These are phyloP conservation scores for Panurus biarmicus DNA, from an alignment of 2,113 vertebrate genomes.

Conservation along the genomic window DNA sequence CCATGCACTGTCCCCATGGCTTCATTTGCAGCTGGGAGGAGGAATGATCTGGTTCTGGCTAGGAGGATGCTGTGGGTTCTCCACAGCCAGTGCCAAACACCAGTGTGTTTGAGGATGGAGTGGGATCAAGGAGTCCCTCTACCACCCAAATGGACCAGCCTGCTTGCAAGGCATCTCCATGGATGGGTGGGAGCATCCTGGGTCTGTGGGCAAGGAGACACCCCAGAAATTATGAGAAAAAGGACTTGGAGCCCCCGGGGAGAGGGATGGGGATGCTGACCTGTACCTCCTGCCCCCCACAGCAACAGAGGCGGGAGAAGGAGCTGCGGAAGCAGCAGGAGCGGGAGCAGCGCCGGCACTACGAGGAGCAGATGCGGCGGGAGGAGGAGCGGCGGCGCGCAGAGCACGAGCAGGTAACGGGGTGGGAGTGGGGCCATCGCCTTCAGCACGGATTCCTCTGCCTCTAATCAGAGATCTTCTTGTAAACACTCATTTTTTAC, in stretches of 20 bases:
- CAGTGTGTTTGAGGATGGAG: neutral
- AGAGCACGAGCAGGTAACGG: conserved; percentile 88
- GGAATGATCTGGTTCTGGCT: neutral
- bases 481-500: neutral
- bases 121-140: neutral
- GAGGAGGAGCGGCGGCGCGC: conserved; percentile 94
- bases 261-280: neutral
- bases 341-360: conserved; percentile 90
- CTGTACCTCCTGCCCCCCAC: neutral
- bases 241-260: fast-evolving
- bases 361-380: conserved; percentile 90
- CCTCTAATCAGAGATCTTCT: neutral
- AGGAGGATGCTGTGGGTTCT: neutral
- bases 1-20: fast-evolving
- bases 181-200: fast-evolving
- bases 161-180: neutral
- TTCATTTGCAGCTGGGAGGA: neutral
- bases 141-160: fast-evolving
- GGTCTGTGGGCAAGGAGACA: neutral
- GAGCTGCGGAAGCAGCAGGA: conserved; percentile 97
- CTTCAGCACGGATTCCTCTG: neutral
- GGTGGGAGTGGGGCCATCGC: fast-evolving
- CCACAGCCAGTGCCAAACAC: neutral
- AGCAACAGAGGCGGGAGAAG: conserved; percentile 95
- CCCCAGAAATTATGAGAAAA: neutral